These are phyloP conservation scores for Drosophila murphyi DNA, from an alignment of 1,140 invertebrate genomes.

Conservation along the genomic window DNA sequence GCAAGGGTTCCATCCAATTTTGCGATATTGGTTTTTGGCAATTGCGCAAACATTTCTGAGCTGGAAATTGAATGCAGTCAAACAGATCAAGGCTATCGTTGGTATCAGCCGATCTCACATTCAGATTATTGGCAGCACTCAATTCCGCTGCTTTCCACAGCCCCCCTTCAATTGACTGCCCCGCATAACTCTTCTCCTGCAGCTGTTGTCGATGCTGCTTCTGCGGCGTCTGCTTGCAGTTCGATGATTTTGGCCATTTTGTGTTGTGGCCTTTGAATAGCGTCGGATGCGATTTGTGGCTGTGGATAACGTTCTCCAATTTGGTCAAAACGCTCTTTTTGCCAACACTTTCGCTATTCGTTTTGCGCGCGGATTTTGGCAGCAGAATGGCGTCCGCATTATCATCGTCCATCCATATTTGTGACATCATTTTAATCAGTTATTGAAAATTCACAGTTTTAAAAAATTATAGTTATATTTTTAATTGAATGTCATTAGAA, in stretches of 20 bases:
- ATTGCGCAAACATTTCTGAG: slow-evolving; percentile 20
- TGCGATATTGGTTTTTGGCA: slow-evolving; percentile 15
- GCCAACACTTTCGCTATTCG: not conserved
- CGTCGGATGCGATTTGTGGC: slow-evolving; percentile 15
- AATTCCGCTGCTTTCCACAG: not conserved
- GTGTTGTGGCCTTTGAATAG: slow-evolving; percentile 9
- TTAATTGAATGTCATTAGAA: not conserved
- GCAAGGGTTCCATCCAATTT: not conserved
- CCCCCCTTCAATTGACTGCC: not conserved
- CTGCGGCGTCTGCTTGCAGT: slow-evolving; percentile 37
- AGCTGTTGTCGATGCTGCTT: slow-evolving; percentile 11
- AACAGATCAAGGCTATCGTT: slow-evolving; percentile 18
- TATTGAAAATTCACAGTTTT: not conserved
- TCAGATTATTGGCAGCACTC: not conserved
- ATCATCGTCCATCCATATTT: slow-evolving; percentile 37
- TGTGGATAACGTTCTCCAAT: slow-evolving; percentile 30
- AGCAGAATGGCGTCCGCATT: slow-evolving; percentile 18
- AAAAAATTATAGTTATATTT: too few species aligned
- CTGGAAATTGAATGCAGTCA: slow-evolving; percentile 42
- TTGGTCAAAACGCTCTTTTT: slow-evolving; percentile 32
- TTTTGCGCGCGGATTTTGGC: slow-evolving; percentile 15
- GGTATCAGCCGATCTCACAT: slow-evolving; percentile 12
- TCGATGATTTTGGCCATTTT: slow-evolving; percentile 29
- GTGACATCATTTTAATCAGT: slow-evolving; percentile 12
- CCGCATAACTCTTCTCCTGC: not conserved